Conservation (phyloP, 2,113 vertebrate species). For the Urocolius indicus region DNA sequence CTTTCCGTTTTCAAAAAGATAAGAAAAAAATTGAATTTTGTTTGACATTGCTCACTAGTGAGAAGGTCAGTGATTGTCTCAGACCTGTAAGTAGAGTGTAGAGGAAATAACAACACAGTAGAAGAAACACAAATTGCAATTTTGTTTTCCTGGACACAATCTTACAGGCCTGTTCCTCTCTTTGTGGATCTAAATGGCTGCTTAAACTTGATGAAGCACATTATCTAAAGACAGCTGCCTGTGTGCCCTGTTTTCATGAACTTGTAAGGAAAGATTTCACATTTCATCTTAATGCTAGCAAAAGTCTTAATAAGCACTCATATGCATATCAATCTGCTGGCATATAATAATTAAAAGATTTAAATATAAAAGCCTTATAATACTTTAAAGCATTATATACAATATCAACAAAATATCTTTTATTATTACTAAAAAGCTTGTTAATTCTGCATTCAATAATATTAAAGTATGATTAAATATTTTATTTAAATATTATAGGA, state of each 20-base stretch:
- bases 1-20: background rate
- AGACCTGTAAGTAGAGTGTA: background rate
- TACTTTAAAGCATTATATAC: background rate
- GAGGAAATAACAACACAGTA: background rate
- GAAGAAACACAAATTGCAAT: background rate
- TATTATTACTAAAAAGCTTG: background rate
- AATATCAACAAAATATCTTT: background rate
- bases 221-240: background rate
- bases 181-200: background rate
- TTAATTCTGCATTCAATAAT: background rate
- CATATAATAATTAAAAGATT: background rate
- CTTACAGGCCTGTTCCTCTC: background rate
- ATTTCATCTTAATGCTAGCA: background rate
- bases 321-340: background rate
- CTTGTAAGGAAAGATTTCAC: background rate
- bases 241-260: background rate
- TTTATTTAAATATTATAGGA: background rate
- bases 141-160: background rate
- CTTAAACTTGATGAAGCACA: background rate
- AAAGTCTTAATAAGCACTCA: background rate
- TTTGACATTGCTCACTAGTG: background rate
- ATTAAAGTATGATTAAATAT: background rate
- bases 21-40: background rate
- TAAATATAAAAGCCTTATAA: background rate
- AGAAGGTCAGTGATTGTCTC: background rate